Conservation (phyloP, 2,113 vertebrate genomes). For the Phainopepla nitens region DNA sequence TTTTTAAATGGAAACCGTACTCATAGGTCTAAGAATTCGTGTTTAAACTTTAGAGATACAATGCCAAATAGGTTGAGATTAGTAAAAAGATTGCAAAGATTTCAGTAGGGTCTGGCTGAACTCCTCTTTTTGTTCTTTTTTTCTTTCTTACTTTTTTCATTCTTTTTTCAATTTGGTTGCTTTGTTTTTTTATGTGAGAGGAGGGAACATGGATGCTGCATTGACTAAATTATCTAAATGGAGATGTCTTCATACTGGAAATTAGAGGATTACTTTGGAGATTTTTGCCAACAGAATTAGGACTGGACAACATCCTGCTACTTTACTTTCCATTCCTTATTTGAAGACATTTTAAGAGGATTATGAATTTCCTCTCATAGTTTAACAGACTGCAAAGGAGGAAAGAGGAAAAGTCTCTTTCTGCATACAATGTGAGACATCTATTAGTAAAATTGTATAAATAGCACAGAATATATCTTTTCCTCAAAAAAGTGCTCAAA, state of each 20-base stretch:
- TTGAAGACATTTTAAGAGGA: neutral
- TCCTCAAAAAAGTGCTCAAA: neutral
- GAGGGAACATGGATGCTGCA: accelerated
- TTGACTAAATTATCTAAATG: neutral
- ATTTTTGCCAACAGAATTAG: neutral
- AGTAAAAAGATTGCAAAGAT: neutral
- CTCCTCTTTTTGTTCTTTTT: accelerated
- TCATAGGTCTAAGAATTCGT: neutral
- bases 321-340: neutral
- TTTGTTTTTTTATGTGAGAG: accelerated
- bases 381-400: neutral
- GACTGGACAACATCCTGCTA: neutral
- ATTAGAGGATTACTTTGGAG: neutral
- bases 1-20: neutral
- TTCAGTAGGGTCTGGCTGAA: neutral
- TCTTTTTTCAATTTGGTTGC: accelerated
- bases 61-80: neutral
- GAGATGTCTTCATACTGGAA: neutral
- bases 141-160: too few relatives aligned
- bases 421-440: neutral
- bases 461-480: accelerated
- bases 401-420: neutral
- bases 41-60: neutral
- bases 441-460: neutral
- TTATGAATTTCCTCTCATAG: neutral